phyloP scores from a whole-genome alignment of 2,113 vertebrate species.

The Paradoxurus hermaphroditus region DNA sequence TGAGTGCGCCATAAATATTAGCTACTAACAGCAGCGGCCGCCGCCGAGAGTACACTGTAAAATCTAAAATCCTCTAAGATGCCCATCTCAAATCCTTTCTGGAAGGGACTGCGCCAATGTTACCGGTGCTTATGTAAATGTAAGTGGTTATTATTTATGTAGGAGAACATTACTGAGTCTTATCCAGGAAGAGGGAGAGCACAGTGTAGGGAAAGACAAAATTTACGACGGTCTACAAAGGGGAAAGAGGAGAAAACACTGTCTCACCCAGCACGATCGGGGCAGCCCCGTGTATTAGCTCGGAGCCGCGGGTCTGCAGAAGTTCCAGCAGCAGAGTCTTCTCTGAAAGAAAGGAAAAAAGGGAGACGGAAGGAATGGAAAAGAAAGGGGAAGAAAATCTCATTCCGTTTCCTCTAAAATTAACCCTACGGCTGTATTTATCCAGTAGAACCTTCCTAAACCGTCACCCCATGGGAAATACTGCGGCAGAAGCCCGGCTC shows the following conservation, averaged over 20 bases:
- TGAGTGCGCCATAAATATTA: constrained; percentile 45
- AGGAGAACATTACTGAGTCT: constrained; percentile 64
- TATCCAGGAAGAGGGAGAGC: constrained; percentile 65
- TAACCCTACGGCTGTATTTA: constrained; percentile 32
- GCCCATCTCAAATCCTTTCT: constrained; percentile 54
- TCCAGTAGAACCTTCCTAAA: constrained; percentile 36
- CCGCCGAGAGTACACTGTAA: constrained; percentile 39
- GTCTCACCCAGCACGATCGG: not conserved
- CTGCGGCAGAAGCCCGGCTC: accelerated
- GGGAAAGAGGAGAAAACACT: constrained; percentile 23
- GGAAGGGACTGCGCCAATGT: constrained; percentile 46
- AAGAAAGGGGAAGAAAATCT: not conserved
- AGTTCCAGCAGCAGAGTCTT: not conserved
- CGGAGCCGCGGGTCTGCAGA: not conserved
- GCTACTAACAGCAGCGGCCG: not conserved
- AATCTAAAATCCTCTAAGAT: constrained; percentile 50
- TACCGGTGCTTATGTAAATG: constrained; percentile 63
- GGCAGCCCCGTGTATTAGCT: not conserved
- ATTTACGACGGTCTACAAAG: constrained; percentile 46
- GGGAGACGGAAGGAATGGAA: not conserved
- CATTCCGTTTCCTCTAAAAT: constrained; percentile 39
- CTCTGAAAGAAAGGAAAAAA: not conserved
- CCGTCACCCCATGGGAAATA: not conserved
- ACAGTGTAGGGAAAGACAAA: constrained; percentile 41
- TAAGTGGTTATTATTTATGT: constrained; percentile 76